Evolutionary conservation across 2,113 vertebrate species (phyloP).

Genomic region (Shinisaurus crocodilurus): DNA sequence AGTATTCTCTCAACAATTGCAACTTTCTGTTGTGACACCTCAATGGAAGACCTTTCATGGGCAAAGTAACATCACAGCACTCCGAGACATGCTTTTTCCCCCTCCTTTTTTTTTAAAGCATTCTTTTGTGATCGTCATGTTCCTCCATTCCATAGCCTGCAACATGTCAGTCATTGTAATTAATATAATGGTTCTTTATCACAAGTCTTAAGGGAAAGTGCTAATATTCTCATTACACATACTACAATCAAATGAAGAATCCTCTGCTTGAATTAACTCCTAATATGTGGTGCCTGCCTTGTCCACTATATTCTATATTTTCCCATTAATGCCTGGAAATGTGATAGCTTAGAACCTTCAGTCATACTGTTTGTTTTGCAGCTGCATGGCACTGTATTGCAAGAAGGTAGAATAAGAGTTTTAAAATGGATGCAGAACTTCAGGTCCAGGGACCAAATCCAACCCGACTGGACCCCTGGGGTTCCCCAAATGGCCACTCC

Average conservation of each 20-base stretch:
- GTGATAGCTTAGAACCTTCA: too few species aligned
- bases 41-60: background rate
- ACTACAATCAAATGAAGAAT: background rate
- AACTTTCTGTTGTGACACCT: background rate
- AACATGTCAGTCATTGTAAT: background rate
- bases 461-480: too few species aligned
- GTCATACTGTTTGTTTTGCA: background rate
- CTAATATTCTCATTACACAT: background rate
- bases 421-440: too few species aligned
- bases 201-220: background rate
- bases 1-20: background rate
- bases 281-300: background rate
- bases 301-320: background rate
- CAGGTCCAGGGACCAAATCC: too few species aligned
- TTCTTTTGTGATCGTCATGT: background rate
- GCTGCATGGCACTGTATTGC: background rate
- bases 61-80: background rate
- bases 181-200: background rate
- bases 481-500: too few species aligned
- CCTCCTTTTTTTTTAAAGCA: background rate
- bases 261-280: background rate
- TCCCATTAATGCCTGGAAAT: background rate
- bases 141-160: background rate
- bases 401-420: background rate
- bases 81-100: background rate